Evolutionary conservation across 64 coral and sea anemone species (phyloP), one percentile per base, ranked within the genome.

Genomic region (Actinia equina): DNA sequence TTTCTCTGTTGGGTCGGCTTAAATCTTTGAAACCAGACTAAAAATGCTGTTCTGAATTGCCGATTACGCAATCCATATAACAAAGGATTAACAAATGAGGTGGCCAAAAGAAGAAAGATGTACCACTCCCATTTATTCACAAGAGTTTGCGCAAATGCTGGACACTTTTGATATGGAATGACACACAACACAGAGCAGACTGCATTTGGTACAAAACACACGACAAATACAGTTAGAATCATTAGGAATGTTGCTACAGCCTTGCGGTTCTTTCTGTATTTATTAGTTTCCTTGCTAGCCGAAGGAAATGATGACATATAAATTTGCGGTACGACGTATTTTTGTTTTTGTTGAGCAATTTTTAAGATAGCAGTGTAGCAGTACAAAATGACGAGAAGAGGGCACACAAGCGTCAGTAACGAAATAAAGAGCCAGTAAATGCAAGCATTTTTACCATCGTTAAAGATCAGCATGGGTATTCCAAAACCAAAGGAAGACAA

Each of bases 191-290:
- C 62, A 65, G 62, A 65, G 10, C 62, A 65, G 62, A 65, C n/a
- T 0, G 20, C 62, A 65, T 65, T 65, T 43, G 94, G 94, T 18
- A 42, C 53, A 52, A 78, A 95, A 23, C 63, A 53, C 11, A 92
- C 67, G 11, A 80, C 4, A 61, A 95, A 92, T 17, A 95, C 69
- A 17, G 85, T 82, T 16, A 89, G 57, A 16, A 95, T 82, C 45
- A 95, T 92, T 23, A 44, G 84, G 18, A 87, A 74, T 42, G 94
- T 95, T 41, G 27, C 43, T 4, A 86, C 90, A 9, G 94, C 94
- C 41, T 95, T 95, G 10, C 81, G 58, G 79, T 95, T 92, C 6
- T 74, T 74, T 41, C 27, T 25, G 25, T 74, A 74, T 74, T 74
- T 27, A 74, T 25, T 65, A 27, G 69, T 74, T 13, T 74, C 25